These are phyloP conservation scores for Brachypalpus laphriformis DNA, from an alignment of 2,888 invertebrate genomes.

Conservation along the genomic window DNA sequence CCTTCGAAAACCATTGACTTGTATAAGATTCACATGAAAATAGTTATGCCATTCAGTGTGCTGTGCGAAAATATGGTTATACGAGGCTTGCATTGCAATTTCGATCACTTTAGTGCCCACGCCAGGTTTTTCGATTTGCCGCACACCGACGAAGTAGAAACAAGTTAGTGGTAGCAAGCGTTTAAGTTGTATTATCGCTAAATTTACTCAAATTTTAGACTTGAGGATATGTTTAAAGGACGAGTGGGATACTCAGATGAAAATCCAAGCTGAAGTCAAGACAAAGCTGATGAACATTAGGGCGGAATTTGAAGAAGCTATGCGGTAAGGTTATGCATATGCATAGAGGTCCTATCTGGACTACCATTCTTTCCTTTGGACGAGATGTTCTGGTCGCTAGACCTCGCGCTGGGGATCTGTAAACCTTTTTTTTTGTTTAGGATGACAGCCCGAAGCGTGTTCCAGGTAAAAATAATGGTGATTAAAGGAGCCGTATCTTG, in stretches of 20 bases:
- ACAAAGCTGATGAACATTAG: constrained; percentile 74
- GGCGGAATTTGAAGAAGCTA: constrained; percentile 76
- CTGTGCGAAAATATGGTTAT: constrained; percentile 78
- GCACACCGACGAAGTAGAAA: constrained; percentile 18
- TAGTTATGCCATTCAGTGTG: constrained; percentile 77
- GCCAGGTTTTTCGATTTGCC: constrained; percentile 74
- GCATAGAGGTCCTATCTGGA: too few relatives aligned
- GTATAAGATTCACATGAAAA: constrained; percentile 33
- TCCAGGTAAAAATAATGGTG: too few relatives aligned
- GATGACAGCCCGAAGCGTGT: too few relatives aligned
- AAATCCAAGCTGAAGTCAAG: constrained; percentile 76
- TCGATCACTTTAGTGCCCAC: constrained; percentile 78
- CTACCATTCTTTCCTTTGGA: too few relatives aligned
- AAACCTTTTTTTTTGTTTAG: too few relatives aligned
- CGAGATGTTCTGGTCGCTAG: too few relatives aligned
- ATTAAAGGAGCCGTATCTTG: too few relatives aligned
- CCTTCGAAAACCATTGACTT: constrained; percentile 77
- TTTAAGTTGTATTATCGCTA: neutral
- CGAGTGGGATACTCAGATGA: constrained; percentile 77
- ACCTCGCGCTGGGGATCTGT: too few relatives aligned
- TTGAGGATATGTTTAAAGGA: constrained; percentile 75
- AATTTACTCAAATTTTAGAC: constrained; percentile 60
- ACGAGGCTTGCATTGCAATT: constrained; percentile 77
- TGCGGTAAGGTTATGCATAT: constrained; percentile 58
- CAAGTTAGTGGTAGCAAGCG: constrained; percentile 25